Percentiles rank a stretch among this genome's conserved stretches.
Conservation (phyloP, 2,113 vertebrate species). For the Elachura formosa region DNA sequence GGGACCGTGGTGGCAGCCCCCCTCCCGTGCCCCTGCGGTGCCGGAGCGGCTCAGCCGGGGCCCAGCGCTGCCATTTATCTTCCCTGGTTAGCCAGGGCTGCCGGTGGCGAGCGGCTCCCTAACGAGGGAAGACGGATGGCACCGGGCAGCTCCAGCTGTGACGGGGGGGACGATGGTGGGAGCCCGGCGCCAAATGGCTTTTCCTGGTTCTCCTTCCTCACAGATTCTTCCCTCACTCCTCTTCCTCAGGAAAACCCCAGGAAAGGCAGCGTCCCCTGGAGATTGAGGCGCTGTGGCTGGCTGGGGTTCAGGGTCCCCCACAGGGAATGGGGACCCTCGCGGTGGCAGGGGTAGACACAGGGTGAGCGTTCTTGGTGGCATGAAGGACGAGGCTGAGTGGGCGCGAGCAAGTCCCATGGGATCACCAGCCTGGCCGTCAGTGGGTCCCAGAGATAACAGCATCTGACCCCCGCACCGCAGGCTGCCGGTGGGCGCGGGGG, state of each 20-base stretch:
- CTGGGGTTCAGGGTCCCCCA: not conserved
- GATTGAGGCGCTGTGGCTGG: fast-evolving
- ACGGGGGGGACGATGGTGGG: not conserved
- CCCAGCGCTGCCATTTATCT: slow-evolving; percentile 31
- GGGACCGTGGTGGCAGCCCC: not conserved
- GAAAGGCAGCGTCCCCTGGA: not conserved
- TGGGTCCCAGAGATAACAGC: not conserved
- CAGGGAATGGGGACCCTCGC: fast-evolving
- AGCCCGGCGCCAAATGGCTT: not conserved
- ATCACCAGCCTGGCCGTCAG: not conserved
- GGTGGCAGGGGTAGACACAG: not conserved
- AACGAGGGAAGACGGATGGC: slow-evolving; percentile 55
- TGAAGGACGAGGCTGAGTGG: not conserved
- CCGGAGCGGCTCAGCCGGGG: not conserved
- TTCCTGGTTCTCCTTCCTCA: not conserved
- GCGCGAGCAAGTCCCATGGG: not conserved
- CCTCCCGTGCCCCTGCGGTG: not conserved
- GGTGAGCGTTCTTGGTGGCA: not conserved
- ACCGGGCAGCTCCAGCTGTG: not conserved
- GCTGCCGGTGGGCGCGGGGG: not conserved
- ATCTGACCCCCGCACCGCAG: fast-evolving
- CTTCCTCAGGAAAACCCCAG: not conserved
- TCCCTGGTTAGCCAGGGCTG: slow-evolving; percentile 35
- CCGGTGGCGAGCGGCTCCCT: slow-evolving; percentile 42
- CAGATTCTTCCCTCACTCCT: not conserved